Evolutionary conservation across 2,888 invertebrate genomes (phyloP).

Genomic region (Tiphia femorata): DNA sequence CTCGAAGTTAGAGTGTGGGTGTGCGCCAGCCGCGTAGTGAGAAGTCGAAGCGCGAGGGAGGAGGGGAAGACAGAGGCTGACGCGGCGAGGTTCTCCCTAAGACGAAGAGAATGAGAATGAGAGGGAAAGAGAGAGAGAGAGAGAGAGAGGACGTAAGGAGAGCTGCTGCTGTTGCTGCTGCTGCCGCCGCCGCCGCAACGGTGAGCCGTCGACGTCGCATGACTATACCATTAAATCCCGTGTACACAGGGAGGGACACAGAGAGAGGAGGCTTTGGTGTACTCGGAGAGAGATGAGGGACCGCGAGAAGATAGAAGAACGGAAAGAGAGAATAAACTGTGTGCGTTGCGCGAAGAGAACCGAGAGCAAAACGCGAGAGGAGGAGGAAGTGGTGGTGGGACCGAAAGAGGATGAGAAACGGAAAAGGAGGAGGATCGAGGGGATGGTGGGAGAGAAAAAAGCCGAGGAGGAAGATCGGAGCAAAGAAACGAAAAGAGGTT

Average conservation of each 20-base stretch:
- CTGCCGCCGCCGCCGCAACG: constrained; percentile 32
- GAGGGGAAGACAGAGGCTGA: constrained; percentile 8
- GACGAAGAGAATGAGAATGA: constrained; percentile 8
- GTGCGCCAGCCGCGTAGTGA: constrained; percentile 10
- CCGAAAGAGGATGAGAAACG: constrained; percentile 9
- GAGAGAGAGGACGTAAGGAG: too few relatives aligned
- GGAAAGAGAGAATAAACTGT: not conserved
- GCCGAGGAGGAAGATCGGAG: not conserved
- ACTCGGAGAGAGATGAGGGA: constrained; percentile 5
- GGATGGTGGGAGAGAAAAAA: not conserved
- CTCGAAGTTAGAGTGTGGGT: too few relatives aligned
- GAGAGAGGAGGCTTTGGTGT: not conserved
- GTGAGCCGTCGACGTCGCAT: constrained; percentile 52
- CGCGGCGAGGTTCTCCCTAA: not conserved
- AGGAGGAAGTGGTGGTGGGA: constrained; percentile 6
- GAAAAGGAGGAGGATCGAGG: constrained; percentile 1
- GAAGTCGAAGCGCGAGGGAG: constrained; percentile 8
- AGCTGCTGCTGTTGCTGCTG: constrained; percentile 17
- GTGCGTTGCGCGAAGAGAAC: constrained; percentile 1
- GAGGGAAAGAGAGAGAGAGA: constrained; percentile 17
- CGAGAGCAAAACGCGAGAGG: not conserved
- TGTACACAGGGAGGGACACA: constrained; percentile 29
- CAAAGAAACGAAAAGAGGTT: too few relatives aligned
- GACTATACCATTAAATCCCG: constrained; percentile 61
- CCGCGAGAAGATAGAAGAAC: not conserved